Evolutionary conservation across 2,888 invertebrate genomes (phyloP).

Genomic region (Cryptocephalus moraei): DNA sequence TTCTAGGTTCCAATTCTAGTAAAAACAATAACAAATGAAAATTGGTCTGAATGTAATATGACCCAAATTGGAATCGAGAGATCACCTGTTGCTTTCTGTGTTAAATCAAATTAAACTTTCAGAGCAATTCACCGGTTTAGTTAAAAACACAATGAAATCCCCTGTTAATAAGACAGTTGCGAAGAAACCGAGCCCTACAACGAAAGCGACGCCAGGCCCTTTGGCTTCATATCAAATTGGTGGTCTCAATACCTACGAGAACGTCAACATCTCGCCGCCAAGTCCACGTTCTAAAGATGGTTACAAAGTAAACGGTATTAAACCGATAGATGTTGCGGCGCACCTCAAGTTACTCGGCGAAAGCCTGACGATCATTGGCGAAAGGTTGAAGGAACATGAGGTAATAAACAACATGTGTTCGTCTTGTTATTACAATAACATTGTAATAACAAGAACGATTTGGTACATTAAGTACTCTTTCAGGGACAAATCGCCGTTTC

Average conservation of each 20-base stretch:
- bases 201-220: conserved; percentile 20
- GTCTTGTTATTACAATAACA: neutral
- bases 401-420: conserved; percentile 33
- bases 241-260: conserved; percentile 18
- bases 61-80: too few relatives aligned
- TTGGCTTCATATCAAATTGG: conserved; percentile 17
- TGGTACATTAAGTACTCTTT: conserved; percentile 17
- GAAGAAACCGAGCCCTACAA: conserved; percentile 5
- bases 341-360: conserved; percentile 87
- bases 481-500: conserved; percentile 92
- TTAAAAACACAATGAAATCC: conserved; percentile 20
- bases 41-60: too few relatives aligned
- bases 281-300: conserved; percentile 33
- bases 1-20: too few relatives aligned
- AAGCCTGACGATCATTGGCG: conserved; percentile 87
- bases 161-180: conserved; percentile 10
- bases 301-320: conserved; percentile 61
- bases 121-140: conserved; percentile 12
- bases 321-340: conserved; percentile 83
- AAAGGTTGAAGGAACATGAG: conserved; percentile 85
- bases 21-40: too few relatives aligned
- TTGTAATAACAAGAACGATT: neutral
- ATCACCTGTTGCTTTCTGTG: neutral
- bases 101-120: neutral
- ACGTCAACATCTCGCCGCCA: conserved; percentile 30